Base-by-base conservation (phyloP, 2,797 vertebrate genomes). In the Oreochromis grahami region DNA sequence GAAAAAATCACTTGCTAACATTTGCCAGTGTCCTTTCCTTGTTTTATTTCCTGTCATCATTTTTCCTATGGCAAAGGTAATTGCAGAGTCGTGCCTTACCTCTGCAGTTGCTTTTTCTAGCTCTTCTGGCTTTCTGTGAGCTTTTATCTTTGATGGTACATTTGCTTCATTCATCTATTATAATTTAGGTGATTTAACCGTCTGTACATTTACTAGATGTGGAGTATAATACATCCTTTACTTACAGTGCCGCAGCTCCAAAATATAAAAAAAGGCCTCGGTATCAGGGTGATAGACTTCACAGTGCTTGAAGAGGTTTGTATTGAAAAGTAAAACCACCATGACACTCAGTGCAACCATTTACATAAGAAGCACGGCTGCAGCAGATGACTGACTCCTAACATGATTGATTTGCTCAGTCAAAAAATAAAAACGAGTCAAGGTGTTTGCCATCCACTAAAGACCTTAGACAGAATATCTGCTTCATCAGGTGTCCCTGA, bases 341-440 rank as follows among this genome's bases (percentile, higher is more conserved):
- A 94, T 96, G 96, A 96, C 96, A 95, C 96, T 96, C 94, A 95
- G 94, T 93, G 92, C 94, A 94, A 94, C 74, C 94, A 97, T 98
- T 98, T 97, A 96, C 97, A 98, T 98, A 97, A 98, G 97, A 97
- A 97, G 97, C 96, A 95, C 95, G 96, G 94, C 94, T 96, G 97
- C 94, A 96, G 91, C 96, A 96, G 96, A 96, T 96, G 96, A 97
- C 96, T 95, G 96, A 95, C 97, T 97, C 96, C 94, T 97, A 88
- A 96, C 96, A 94, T 97, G 96, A 95, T 95, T 88, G 79, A 85
- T 95, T 94, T 93, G 97, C 97, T 98, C 96, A 95, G 95, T 96
- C 95, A 92, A 95, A 95, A 96, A 96, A 96, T 93, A 94, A 63
- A 63, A 65, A 14, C 12, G 12, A 96, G 93, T 94, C 95, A 96